Base-by-base conservation (phyloP, 2,113 vertebrate genomes). In the Calyptommatus sinebrachiatus region DNA sequence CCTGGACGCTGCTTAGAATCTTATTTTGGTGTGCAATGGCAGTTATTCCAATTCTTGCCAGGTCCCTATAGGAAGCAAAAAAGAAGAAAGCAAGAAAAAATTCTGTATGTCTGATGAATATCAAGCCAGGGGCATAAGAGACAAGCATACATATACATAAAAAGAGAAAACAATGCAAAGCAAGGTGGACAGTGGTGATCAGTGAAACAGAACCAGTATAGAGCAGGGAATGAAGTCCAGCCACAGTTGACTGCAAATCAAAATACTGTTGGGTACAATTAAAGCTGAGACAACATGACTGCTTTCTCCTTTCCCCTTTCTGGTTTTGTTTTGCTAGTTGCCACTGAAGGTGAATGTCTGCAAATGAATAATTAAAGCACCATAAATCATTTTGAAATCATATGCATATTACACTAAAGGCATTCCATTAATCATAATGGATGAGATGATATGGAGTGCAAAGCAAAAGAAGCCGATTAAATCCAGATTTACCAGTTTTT, bases 1-100 rank as follows among this genome's bases (percentile, higher is more conserved):
- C 96, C 91, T 99, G 97, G 83, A 99, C 93, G 0, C 96, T 98
- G 93, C 89, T 98, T 94, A 99, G 86, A 92, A 99, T 96, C 94
- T 98, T 99, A 93, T 96, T 99, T 96, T 99, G 97, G 92, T 99
- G 98, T 0, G 94, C 82, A 62, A 95, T 82, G 9, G 95, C 95
- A 0, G 97, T 95, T 94, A 99, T 96, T 83, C 98, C 98, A 0
- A 99, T 99, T 91, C 97, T 95, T 0, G 93, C 94, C 96, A 99
- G 94, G 92, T 99, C 98, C 71, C 98, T 99, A 91, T 20, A 81
- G 72, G 87, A 81, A 91, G 60, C 77, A 86, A 84, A 76, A 85
- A 79, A 53, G 41, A 67, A 77, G 68, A 83, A 70, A 79, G 0
- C 1, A 29, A 78, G 66, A 45, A 50, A 86, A 77, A 90, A 89